These are phyloP conservation scores for Theocolax elegans DNA, from an alignment of 1,140 invertebrate species.

Conservation along the genomic window DNA sequence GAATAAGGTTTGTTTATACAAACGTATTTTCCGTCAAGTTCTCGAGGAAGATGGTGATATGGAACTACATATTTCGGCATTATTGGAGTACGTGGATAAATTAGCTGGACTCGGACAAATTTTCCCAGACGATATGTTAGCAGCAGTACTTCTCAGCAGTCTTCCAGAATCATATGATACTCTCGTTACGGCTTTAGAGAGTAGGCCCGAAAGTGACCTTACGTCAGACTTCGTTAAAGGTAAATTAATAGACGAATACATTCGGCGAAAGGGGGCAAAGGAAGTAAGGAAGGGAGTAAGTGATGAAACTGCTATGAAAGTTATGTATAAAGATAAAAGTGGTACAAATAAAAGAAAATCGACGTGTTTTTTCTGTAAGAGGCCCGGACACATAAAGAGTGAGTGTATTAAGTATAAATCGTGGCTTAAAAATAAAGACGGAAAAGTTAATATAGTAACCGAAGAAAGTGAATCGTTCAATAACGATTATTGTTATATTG, in stretches of 20 bases:
- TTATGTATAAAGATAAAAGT: too few species aligned
- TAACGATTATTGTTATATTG: not conserved
- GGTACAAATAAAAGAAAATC: too few species aligned
- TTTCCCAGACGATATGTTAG: not conserved
- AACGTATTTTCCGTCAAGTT: not conserved
- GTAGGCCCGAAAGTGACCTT: too few species aligned
- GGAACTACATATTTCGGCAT: not conserved
- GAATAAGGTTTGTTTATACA: not conserved
- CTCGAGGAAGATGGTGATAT: not conserved
- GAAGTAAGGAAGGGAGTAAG: not conserved
- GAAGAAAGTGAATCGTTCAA: not conserved
- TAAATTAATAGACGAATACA: not conserved
- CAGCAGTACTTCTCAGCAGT: not conserved
- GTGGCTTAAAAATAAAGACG: not conserved
- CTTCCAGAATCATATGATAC: too few species aligned
- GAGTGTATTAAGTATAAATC: not conserved
- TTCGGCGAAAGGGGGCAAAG: not conserved
- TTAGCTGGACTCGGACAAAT: not conserved
- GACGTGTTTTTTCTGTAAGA: not conserved
- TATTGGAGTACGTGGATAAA: not conserved
- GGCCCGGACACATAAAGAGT: not conserved
- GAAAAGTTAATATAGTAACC: not conserved
- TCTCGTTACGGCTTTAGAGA: too few species aligned
- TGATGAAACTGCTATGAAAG: constrained; percentile 2
- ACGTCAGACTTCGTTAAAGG: too few species aligned